Evolutionary conservation across 2,113 vertebrate species (phyloP).

Genomic region (Prionailurus bengalensis): DNA sequence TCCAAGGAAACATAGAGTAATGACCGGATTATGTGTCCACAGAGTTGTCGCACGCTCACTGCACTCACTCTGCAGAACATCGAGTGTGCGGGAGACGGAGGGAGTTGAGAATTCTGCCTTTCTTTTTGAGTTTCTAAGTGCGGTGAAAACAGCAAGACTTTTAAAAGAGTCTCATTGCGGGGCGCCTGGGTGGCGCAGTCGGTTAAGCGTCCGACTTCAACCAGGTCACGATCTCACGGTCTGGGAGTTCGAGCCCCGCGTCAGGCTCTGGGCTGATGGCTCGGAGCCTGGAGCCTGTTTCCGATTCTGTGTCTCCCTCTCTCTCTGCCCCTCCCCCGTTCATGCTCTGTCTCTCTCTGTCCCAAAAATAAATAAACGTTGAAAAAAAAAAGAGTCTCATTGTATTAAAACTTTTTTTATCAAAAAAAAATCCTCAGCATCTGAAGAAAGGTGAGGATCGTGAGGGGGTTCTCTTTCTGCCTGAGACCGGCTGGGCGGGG

Average conservation of each 20-base stretch:
- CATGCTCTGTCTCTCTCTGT: too few species aligned
- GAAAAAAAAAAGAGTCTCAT: neutral
- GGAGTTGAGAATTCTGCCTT: neutral
- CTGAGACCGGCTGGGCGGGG: slow-evolving; percentile 70
- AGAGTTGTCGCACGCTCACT: neutral
- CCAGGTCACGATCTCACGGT: too few species aligned
- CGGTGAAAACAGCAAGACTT: slow-evolving; percentile 14
- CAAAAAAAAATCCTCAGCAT: slow-evolving; percentile 58
- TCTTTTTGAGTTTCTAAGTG: slow-evolving; percentile 32
- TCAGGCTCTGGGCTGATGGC: too few species aligned
- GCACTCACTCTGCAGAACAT: neutral
- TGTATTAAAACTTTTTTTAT: neutral
- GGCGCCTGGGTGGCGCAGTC: too few species aligned
- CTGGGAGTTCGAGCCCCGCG: too few species aligned
- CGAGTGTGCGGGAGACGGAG: neutral
- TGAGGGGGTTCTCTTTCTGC: slow-evolving; percentile 59
- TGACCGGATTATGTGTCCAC: neutral
- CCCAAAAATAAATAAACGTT: too few species aligned
- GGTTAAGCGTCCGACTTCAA: too few species aligned
- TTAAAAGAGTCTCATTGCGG: slow-evolving; percentile 42
- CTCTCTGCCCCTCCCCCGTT: too few species aligned
- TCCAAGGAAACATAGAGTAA: neutral
- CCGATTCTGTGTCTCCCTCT: too few species aligned
- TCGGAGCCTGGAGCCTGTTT: too few species aligned
- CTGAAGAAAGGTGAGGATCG: slow-evolving; percentile 68